These are phyloP conservation scores for Podocnemis expansa DNA, from an alignment of 2,113 vertebrate species.

Conservation along the genomic window DNA sequence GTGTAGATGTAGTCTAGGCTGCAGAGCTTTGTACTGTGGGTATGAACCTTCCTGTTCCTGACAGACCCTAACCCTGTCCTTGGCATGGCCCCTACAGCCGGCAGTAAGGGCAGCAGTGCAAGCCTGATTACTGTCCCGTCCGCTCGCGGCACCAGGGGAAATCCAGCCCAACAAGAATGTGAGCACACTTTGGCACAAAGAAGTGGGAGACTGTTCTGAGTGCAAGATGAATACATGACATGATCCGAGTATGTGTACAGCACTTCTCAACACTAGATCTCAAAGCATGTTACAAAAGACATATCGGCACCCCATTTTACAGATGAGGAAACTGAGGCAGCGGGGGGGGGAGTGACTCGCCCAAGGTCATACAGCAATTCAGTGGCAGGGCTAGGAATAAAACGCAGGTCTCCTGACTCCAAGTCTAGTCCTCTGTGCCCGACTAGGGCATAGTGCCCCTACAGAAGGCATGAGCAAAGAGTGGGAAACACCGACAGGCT, in stretches of 20 bases:
- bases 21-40: neutral
- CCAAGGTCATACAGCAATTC: neutral
- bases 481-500: neutral
- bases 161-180: no score
- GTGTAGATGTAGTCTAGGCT: neutral
- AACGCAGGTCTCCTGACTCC: neutral
- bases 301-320: neutral
- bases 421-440: neutral
- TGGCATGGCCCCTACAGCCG: neutral
- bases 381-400: neutral
- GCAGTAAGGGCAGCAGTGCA: neutral
- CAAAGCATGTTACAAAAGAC: neutral
- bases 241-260: neutral
- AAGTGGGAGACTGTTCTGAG: neutral
- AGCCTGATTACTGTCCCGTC: neutral
- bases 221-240: neutral
- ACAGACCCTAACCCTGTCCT: neutral
- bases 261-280: neutral
- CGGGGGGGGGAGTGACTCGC: neutral
- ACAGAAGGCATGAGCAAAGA: neutral
- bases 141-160: no score
- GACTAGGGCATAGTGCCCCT: neutral
- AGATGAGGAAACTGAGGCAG: neutral
- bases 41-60: neutral
- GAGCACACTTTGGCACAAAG: neutral